Conservation (phyloP, 1,140 invertebrate species). For the Diprion similis region DNA sequence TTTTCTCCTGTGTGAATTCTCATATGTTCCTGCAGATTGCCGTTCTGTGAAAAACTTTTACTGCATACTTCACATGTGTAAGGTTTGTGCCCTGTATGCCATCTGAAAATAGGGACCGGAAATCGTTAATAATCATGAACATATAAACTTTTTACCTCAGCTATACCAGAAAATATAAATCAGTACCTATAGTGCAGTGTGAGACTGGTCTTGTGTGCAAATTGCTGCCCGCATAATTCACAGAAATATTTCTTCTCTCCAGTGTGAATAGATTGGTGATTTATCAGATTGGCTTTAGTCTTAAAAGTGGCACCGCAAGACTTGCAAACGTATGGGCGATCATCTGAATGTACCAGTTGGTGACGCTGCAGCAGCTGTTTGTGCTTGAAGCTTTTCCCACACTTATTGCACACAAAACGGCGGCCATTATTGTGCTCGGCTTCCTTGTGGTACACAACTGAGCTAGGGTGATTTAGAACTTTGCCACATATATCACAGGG, state of each 20-base stretch:
- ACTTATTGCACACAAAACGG: slow-evolving; percentile 74
- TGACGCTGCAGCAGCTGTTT: slow-evolving; percentile 72
- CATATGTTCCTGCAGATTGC: slow-evolving; percentile 68
- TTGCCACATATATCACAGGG: slow-evolving; percentile 76
- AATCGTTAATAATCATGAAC: slow-evolving; percentile 15
- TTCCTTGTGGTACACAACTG: slow-evolving; percentile 75
- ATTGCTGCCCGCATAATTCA: slow-evolving; percentile 77
- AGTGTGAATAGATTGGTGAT: slow-evolving; percentile 73
- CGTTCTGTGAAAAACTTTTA: slow-evolving; percentile 70
- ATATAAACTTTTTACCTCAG: slow-evolving; percentile 8
- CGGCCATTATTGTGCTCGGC: slow-evolving; percentile 71
- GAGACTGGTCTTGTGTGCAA: slow-evolving; percentile 76
- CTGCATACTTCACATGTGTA: slow-evolving; percentile 67
- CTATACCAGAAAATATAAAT: slow-evolving; percentile 2
- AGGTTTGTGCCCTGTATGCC: slow-evolving; percentile 67
- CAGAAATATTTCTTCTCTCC: slow-evolving; percentile 78
- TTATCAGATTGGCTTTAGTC: slow-evolving; percentile 73
- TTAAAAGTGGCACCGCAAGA: slow-evolving; percentile 72
- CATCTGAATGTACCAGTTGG: slow-evolving; percentile 74
- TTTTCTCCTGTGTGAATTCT: slow-evolving; percentile 70
- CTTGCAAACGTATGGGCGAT: slow-evolving; percentile 68
- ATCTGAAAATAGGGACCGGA: slow-evolving; percentile 37
- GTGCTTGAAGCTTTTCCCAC: slow-evolving; percentile 75
- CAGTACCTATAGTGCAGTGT: slow-evolving; percentile 69
- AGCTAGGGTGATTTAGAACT: slow-evolving; percentile 69